Evolutionary conservation across 2,797 vertebrate species (phyloP).

Genomic region (Falco berigora): DNA sequence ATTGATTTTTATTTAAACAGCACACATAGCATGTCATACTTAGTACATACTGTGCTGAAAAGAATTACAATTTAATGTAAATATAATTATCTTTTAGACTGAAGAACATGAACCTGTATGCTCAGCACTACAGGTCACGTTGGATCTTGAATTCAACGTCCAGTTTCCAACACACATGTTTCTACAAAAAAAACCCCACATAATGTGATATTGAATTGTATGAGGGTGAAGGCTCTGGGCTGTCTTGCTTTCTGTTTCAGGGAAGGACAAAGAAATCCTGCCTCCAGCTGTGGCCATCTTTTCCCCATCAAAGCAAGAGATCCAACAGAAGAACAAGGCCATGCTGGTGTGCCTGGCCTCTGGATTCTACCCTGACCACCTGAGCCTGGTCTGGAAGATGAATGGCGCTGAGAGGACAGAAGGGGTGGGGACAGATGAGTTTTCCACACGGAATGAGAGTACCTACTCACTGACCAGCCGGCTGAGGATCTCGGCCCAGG

Average conservation of each 20-base stretch:
- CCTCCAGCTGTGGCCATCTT: slow-evolving; percentile 67
- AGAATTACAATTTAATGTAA: too few species aligned
- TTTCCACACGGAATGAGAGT: not conserved
- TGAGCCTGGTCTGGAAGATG: slow-evolving; percentile 67
- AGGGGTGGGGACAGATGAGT: slow-evolving; percentile 68
- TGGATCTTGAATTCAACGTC: too few species aligned
- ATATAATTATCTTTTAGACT: too few species aligned
- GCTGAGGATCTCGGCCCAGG: slow-evolving; percentile 56
- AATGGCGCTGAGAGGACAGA: slow-evolving; percentile 7
- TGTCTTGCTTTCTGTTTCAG: slow-evolving; percentile 14
- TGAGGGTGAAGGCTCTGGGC: not conserved
- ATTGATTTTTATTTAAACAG: too few species aligned
- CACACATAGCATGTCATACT: too few species aligned
- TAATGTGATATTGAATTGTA: too few species aligned
- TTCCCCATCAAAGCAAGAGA: slow-evolving; percentile 62
- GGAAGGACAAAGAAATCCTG: not conserved
- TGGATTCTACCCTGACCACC: slow-evolving; percentile 72
- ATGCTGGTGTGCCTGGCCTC: slow-evolving; percentile 74
- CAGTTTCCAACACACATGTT: too few species aligned
- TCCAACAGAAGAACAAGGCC: slow-evolving; percentile 56
- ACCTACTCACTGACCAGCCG: slow-evolving; percentile 66
- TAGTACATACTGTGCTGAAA: too few species aligned
- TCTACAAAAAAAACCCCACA: too few species aligned
- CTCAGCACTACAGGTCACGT: too few species aligned
- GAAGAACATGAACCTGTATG: too few species aligned